These are phyloP conservation scores for Trachelus troglodyta DNA, from an alignment of 2,888 invertebrate genomes.

Conservation along the genomic window DNA sequence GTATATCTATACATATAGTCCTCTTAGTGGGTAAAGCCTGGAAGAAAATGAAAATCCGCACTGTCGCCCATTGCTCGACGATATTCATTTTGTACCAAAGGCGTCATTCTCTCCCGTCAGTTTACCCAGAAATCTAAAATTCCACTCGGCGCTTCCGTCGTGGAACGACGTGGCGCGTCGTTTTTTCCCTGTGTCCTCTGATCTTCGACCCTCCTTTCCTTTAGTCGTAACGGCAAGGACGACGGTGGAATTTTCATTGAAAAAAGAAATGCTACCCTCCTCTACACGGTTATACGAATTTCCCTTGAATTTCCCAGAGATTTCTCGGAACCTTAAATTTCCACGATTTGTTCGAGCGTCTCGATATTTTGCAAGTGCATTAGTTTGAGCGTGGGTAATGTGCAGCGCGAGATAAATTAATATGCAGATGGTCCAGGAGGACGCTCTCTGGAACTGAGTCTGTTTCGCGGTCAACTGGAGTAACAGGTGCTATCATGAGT, in stretches of 20 bases:
- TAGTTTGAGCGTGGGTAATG: not conserved
- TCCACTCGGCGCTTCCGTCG: not conserved
- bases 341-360: not conserved
- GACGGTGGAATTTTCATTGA: not conserved
- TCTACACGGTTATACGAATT: not conserved
- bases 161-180: not conserved
- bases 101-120: not conserved
- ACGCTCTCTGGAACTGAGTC: not conserved
- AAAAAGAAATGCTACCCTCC: not conserved
- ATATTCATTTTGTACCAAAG: no score
- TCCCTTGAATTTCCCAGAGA: not conserved
- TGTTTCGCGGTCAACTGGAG: constrained; percentile 23
- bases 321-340: not conserved
- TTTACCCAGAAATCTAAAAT: not conserved
- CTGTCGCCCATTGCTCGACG: no score
- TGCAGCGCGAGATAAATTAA: not conserved
- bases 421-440: not conserved
- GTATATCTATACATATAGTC: no score
- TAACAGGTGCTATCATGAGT: constrained; percentile 50
- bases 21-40: no score
- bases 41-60: no score
- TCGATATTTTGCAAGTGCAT: not conserved
- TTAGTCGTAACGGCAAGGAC: not conserved
- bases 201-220: not conserved
- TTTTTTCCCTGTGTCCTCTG: not conserved